Evolutionary conservation across 2,888 invertebrate species (phyloP).

Genomic region (Meghimatium bilineatum): DNA sequence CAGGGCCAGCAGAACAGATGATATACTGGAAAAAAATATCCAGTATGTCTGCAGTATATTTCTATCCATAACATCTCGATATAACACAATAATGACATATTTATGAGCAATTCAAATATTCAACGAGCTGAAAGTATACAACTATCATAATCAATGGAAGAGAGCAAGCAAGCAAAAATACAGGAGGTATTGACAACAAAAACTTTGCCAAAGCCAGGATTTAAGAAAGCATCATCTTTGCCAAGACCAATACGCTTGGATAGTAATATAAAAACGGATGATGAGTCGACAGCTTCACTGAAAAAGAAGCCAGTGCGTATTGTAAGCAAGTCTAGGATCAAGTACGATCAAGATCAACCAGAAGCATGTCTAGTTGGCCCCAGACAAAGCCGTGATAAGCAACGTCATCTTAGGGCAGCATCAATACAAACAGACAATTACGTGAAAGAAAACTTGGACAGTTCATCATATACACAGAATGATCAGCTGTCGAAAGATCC

Average conservation of each 20-base stretch:
- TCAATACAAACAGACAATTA: background rate
- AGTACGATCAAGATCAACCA: background rate
- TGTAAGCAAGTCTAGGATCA: background rate
- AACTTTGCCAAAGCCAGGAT: background rate
- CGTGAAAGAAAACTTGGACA: background rate
- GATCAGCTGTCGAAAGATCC: background rate
- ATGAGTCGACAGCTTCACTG: background rate
- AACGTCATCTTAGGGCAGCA: background rate
- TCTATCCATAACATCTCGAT: background rate
- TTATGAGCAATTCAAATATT: background rate
- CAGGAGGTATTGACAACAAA: background rate
- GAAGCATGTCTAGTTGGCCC: background rate
- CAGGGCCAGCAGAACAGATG: background rate
- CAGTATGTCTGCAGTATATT: background rate
- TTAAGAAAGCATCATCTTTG: background rate
- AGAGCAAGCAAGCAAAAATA: background rate
- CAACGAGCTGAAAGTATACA: background rate
- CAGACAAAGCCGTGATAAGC: background rate
- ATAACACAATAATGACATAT: background rate
- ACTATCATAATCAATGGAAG: background rate
- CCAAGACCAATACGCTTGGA: background rate
- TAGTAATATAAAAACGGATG: background rate
- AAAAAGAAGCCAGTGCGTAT: background rate
- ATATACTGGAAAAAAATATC: background rate
- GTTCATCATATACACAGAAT: background rate